Percentiles rank a stretch among this genome's conserved stretches.
Evolutionary conservation across 30 jellyfish, hydroid and myxozoan genomes (phyloP).

Genomic region (Nemopilema nomurai): DNA sequence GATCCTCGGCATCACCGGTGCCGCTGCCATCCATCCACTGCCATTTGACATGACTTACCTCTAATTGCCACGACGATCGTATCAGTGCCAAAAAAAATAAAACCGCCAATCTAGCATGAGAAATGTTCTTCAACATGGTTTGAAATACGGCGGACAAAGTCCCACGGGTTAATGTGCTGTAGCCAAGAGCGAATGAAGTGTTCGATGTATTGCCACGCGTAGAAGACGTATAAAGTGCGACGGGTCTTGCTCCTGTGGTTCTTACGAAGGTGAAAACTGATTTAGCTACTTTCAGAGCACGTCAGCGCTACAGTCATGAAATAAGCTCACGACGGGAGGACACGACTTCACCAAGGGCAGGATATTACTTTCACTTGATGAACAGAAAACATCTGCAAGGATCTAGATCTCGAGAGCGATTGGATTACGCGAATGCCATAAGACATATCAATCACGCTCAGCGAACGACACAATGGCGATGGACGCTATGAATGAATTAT

Average conservation of each 20-base stretch:
- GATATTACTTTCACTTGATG: constrained; percentile 51
- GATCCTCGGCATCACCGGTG: constrained; percentile 40
- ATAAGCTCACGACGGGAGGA: constrained; percentile 75
- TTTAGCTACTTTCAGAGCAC: constrained; percentile 52
- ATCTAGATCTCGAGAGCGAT: constrained; percentile 35
- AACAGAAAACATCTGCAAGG: constrained; percentile 65
- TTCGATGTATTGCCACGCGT: constrained; percentile 1
- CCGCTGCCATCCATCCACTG: constrained; percentile 61
- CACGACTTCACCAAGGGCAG: constrained; percentile 51
- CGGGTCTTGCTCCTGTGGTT: constrained; percentile 65
- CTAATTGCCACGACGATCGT: constrained; percentile 6
- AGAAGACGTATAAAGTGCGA: constrained; percentile 29
- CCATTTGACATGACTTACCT: too few species aligned
- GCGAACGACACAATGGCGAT: constrained; percentile 31
- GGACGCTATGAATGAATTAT: constrained; percentile 10
- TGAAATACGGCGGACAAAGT: not conserved
- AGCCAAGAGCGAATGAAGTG: constrained; percentile 11
- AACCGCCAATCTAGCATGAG: not conserved
- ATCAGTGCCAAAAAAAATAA: constrained; percentile 8
- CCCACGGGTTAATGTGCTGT: not conserved
- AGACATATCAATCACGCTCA: constrained; percentile 47
- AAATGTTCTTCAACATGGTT: constrained; percentile 17
- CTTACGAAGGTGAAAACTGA: constrained; percentile 62
- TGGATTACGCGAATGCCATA: constrained; percentile 34
- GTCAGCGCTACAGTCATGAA: constrained; percentile 69